phyloP scores from a whole-genome alignment of 2,797 vertebrate genomes.

The Manis javanica region DNA sequence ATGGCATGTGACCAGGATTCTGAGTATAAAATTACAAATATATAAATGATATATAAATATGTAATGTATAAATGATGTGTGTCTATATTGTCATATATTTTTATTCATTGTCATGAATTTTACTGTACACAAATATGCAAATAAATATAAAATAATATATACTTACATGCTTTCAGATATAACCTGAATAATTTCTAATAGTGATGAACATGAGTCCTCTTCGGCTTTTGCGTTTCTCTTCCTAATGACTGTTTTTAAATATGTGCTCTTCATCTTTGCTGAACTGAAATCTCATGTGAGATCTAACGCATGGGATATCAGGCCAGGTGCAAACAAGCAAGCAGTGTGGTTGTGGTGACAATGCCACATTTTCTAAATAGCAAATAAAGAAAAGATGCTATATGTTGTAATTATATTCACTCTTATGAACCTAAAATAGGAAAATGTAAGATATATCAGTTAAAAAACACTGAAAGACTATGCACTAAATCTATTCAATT shows the following conservation, averaged over 20 bases:
- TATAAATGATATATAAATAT: not conserved
- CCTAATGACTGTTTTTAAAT: not conserved
- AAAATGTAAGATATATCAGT: not conserved
- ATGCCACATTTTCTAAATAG: not conserved
- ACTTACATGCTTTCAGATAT: not conserved
- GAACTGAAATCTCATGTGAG: not conserved
- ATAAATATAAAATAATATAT: not conserved
- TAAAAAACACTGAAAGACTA: not conserved
- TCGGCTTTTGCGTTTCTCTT: not conserved
- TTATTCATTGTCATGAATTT: not conserved
- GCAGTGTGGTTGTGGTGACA: not conserved
- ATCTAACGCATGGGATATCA: not conserved
- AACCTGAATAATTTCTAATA: not conserved
- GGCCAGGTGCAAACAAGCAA: not conserved
- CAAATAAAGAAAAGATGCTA: no score
- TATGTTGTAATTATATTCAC: not conserved
- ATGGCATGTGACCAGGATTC: not conserved
- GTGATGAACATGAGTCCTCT: not conserved
- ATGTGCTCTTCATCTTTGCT: not conserved
- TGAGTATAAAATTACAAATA: not conserved
- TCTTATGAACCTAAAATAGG: not conserved
- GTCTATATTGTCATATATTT: no score
- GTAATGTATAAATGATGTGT: not conserved
- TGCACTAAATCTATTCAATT: not conserved
- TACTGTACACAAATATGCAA: not conserved